Evolutionary conservation across 2,113 vertebrate species (phyloP), one percentile per base, ranked within the genome.

Genomic region (Anser brachyrhynchus): DNA sequence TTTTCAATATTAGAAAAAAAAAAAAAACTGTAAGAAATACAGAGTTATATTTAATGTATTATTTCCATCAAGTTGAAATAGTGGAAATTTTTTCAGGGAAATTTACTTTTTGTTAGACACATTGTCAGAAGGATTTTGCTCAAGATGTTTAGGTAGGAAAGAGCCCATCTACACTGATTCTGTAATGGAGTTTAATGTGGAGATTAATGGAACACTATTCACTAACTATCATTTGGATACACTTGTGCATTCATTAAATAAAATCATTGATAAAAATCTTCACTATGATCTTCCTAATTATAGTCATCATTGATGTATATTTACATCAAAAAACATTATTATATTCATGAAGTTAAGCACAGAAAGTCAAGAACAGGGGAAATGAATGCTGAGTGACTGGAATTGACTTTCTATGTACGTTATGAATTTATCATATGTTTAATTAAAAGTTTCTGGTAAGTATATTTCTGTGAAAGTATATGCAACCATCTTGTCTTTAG

Each of bases 31-130:
- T 17, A 72, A 82, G 39, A 75, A 52, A 67, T 25, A 1, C 6
- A 65, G 22, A 26, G 20, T 18, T 78, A 4, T 44, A 21, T 64
- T 90, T 28, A 54, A 52, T 70, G 23, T 11, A 31, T 72, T 61
- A 18, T 43, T 73, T 62, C 3, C 39, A 70, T 58, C 6, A 51
- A 43, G 6, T 2, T 21, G 20, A 88, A 57, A 7, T 4, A 25
- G 52, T 4, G 46, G 9, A 78, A 43, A 0, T 16, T 28, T 55
- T 87, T 67, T n/a, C 0, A 4, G 7, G 4, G 7, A 25, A 74
- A 55, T 0, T 11, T 13, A 20, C 3, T 33, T 72, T 72, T 80
- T 33, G 11, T 83, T 54, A 70, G 39, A 33, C 5, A 44, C 1
- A 3, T 3, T 44, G 28, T 33, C 13, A 79, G 37, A 79, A 13